Evolutionary conservation across 2,113 vertebrate species (phyloP), one percentile per base, ranked within the genome.

Genomic region (Poecile atricapillus): DNA sequence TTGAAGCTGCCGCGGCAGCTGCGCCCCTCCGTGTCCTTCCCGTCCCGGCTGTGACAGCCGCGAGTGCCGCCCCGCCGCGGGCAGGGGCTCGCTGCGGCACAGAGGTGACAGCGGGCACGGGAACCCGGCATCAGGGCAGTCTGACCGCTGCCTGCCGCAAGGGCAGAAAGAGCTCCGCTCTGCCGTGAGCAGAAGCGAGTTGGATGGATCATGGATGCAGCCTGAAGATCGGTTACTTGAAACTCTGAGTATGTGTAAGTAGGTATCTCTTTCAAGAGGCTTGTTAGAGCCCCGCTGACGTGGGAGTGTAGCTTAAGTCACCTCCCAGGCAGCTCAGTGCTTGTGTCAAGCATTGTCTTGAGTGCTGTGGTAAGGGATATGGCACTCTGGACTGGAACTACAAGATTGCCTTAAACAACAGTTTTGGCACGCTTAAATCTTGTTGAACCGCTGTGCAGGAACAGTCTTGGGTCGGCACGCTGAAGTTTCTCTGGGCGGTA

Each of bases 241-340:
- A 8, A 16, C 13, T 12, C 35, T 8, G 33, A 30, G 49, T 30
- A 8, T 4, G 3, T 31, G 6, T 30, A 13, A 52, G 9, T 30
- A 12, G 30, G 35, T 23, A 0, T 3, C 5, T 24, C 11, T 60
- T 60, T 9, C 15, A 17, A 7, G 58, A 68, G 43, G 33, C 18
- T 56, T 11, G 9, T 53, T 43, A 19, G 31, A 75, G 56, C 5
- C 35, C 8, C 3, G 0, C 4, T 63, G n/a, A 10, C 10, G 0
- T 13, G 49, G 10, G 35, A 7, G 4, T 7, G 28, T 22, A 59
- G 33, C 15, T 41, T 6, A 37, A 43, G 63, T 39, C 30, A 12
- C 20, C 23, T 63, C 15, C 27, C 8, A 11, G 28, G 2, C 7
- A 14, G 60, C 49, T 44, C 55, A 1, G 0, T 43, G 1, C 21